Base-by-base conservation (phyloP, 2,113 vertebrate species). In the Columba janthina region DNA sequence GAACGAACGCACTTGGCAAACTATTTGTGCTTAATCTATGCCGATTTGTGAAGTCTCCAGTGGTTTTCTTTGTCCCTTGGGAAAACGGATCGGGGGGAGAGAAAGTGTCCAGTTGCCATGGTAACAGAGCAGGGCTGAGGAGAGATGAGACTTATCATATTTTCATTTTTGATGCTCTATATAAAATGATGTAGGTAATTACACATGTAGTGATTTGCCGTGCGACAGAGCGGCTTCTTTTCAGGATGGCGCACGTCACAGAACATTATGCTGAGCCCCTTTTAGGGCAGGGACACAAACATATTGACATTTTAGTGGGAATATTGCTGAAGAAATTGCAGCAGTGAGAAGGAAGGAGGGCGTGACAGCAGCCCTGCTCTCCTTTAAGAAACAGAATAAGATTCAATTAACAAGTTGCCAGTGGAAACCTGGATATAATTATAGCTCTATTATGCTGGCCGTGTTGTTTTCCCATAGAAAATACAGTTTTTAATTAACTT, bases 1-100 rank as follows among this genome's bases (percentile, higher is more conserved):
- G 93, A 94, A 95, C 32, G 16, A 96, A 93, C 53, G 83, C 84
- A 5, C 71, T 85, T 78, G 85, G 83, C 50, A 92, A 96, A 92
- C 89, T 96, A 73, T 95, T 94, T 95, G 72, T 96, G 81, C 91
- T 91, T 93, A 91, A 96, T 96, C 84, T 96, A 74, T 97, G 86
- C 70, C 14, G 78, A 86, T 96, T 94, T 94, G 89, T 93, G 96
- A 97, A 96, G 84, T 95, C 90, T 95, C 96, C 46, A 85, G 86
- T 34, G 94, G 96, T 97, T 96, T 95, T 91, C 95, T 98, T 97
- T 97, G 96, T 97, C 95, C 96, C 92, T 82, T 82, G 88, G 85
- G 93, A 83, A 79, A 82, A 73, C 26, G 51, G 51, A 28, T 26
- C 64, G 90, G 56, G 17, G 20, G 24, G 19, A 34, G 28, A 67